Base-by-base conservation (phyloP, 1,140 invertebrate species). In the Bathynomus jamesi region DNA sequence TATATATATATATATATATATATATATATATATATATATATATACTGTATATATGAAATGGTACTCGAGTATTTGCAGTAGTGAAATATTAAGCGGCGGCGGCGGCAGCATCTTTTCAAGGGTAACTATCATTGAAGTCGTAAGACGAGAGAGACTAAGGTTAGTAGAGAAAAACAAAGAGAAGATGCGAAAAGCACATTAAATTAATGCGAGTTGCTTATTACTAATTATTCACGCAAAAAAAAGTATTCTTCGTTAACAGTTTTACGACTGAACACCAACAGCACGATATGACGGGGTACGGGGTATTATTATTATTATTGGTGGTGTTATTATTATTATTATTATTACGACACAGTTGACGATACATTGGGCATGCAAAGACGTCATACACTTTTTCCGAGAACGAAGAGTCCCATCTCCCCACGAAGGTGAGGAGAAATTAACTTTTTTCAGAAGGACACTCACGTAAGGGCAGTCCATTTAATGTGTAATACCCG, bases 1-100 rank as follows among this genome's bases (percentile, higher is more conserved):
- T 64, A 64, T 64, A 64, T 64, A 64, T 64, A 64, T 64, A 64
- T 64, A 64, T 64, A 64, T 64, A 64, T 64, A 64, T 64, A 64
- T 64, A 64, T 64, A 64, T 64, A 64, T 64, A 64, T 64, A 64
- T 64, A 64, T 64, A 64, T 27, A 64, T 64, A 64, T 64, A 64
- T 29, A 64, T 64, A 64, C 28, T 27, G 13, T 5, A 53, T 53
- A 5, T 53, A 5, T 53, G 21, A 17, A 1, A 3, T 3, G 7
- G 32, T 40, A 8, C 17, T 40, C 7, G 32, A 17, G 40, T 53
- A 2, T 53, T 11, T 53, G 40, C 13, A 40, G 32, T 53, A 3
- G 21, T 53, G 40, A 17, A 53, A 27, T 64, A 27, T 64, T 17
- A 53, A 2, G 21, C n/a, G n/a, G n/a, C n/a, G n/a, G n/a, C n/a